phyloP scores from a whole-genome alignment of 2,888 invertebrate genomes.

The Leucoptera coffeella region DNA sequence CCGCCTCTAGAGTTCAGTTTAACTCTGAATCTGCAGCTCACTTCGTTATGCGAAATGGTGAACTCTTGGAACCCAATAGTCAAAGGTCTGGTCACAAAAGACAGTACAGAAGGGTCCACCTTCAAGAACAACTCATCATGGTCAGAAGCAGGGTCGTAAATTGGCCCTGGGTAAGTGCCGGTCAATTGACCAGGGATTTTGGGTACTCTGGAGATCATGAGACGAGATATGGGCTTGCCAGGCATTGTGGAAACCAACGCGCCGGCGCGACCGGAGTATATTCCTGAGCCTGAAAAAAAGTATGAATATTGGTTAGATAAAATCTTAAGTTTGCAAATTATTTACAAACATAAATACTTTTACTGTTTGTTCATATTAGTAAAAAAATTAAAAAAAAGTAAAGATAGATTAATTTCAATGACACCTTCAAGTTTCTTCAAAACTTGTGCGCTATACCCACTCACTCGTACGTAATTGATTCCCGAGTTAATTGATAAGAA shows the following conservation, averaged over 20 bases:
- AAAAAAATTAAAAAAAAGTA: too few species aligned
- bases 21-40: constrained; percentile 26
- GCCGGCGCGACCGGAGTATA: constrained; percentile 56
- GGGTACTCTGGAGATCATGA: constrained; percentile 37
- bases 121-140: constrained; percentile 29
- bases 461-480: too few species aligned
- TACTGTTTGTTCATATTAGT: too few species aligned
- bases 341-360: too few species aligned
- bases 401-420: too few species aligned
- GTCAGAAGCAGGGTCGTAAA: constrained; percentile 22
- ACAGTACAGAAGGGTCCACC: constrained; percentile 25
- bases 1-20: constrained; percentile 14
- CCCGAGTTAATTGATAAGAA: too few species aligned
- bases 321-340: too few species aligned
- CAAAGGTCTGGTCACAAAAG: constrained; percentile 19
- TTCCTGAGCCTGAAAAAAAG: constrained; percentile 64
- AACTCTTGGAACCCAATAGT: constrained; percentile 26
- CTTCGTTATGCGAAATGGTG: constrained; percentile 23
- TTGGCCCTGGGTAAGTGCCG: constrained; percentile 21
- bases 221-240: constrained; percentile 22
- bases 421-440: too few species aligned
- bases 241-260: constrained; percentile 37
- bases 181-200: constrained; percentile 38
- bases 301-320: too few species aligned
- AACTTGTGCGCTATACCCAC: too few species aligned